Evolutionary conservation across 1,140 invertebrate species (phyloP).

Genomic region (Pseudomyrmex pallidus): DNA sequence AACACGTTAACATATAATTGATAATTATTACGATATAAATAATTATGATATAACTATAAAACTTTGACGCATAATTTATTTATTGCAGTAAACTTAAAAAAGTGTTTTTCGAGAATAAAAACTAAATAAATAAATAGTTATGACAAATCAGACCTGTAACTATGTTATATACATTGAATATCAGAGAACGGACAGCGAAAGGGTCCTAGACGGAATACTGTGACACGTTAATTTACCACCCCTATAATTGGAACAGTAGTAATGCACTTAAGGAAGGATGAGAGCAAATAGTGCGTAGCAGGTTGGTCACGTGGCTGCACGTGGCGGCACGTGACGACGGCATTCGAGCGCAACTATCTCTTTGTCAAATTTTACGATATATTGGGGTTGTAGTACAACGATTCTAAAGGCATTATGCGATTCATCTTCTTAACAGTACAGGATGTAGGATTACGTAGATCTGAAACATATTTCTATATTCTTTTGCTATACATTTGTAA

Average conservation of each 20-base stretch:
- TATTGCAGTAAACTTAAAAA: conserved; percentile 8
- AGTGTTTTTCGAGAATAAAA: too few species aligned
- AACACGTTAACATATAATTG: background rate
- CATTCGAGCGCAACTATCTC: conserved; percentile 59
- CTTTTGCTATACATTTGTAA: too few species aligned
- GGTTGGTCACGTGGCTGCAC: conserved; percentile 79
- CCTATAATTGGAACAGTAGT: conserved; percentile 73
- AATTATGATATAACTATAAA: too few species aligned
- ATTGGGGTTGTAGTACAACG: background rate
- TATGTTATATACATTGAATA: conserved; percentile 42
- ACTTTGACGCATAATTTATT: background rate
- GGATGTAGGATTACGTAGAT: background rate
- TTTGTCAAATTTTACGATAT: conserved; percentile 47
- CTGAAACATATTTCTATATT: too few species aligned
- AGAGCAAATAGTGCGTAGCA: conserved; percentile 74
- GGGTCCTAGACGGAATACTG: conserved; percentile 49
- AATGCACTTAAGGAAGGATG: conserved; percentile 75
- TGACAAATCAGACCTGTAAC: conserved; percentile 52
- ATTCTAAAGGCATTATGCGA: background rate
- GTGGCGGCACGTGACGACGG: conserved; percentile 80
- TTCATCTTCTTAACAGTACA: conserved; percentile 5
- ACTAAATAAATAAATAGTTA: conserved; percentile 7
- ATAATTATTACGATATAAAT: background rate
- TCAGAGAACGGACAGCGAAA: conserved; percentile 47
- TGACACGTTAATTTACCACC: conserved; percentile 70